These are phyloP conservation scores for Galago senegalensis DNA, from an alignment of 2,797 vertebrate species.

Conservation along the genomic window DNA sequence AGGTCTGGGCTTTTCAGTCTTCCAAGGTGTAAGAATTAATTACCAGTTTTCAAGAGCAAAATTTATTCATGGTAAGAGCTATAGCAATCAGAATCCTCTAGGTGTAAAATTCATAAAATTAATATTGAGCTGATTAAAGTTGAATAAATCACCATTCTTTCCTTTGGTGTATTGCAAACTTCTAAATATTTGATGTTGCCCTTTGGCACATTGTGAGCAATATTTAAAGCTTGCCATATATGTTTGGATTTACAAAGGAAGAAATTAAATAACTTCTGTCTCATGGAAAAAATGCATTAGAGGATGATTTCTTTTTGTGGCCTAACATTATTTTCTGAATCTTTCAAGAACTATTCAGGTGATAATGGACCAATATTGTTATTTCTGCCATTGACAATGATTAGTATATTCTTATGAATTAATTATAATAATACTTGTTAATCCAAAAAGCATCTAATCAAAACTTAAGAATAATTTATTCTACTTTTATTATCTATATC, in stretches of 20 bases:
- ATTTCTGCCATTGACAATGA: background rate
- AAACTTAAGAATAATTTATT: conserved; percentile 18
- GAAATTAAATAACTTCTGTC: conserved; percentile 4
- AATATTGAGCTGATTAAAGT: conserved; percentile 85
- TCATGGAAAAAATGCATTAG: conserved; percentile 25
- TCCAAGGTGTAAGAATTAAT: conserved; percentile 91
- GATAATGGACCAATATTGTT: background rate
- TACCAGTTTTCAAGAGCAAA: conserved; percentile 88
- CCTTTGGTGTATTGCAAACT: conserved; percentile 74
- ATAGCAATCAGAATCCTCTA: conserved; percentile 83
- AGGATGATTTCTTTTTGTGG: conserved; percentile 24
- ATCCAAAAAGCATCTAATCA: background rate
- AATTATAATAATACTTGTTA: conserved; percentile 29
- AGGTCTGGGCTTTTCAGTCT: conserved; percentile 87
- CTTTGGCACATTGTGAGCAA: conserved; percentile 62
- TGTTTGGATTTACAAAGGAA: conserved; percentile 9
- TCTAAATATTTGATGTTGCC: conserved; percentile 81
- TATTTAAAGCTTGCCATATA: background rate
- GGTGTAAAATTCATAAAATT: conserved; percentile 88
- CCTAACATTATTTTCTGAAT: conserved; percentile 25
- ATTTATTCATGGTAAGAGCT: conserved; percentile 88
- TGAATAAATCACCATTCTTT: conserved; percentile 80
- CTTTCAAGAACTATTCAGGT: conserved; percentile 36
- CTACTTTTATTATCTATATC: background rate
- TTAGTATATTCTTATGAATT: conserved; percentile 37